Conservation (phyloP, 2,113 vertebrate genomes). For the Boulengeromyrus knoepffleri region DNA sequence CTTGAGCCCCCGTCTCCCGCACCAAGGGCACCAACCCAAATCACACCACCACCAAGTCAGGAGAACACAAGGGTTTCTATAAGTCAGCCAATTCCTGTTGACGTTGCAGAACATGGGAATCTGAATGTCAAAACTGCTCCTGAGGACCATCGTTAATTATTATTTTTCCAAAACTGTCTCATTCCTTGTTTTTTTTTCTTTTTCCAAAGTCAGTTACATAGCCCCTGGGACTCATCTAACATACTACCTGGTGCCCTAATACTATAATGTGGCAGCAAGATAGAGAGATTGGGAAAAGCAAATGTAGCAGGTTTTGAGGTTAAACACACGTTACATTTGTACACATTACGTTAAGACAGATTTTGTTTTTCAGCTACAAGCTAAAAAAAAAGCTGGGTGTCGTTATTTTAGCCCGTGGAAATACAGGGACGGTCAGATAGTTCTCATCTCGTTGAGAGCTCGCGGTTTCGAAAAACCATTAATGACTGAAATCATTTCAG, state of each 20-base stretch:
- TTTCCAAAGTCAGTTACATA: background rate
- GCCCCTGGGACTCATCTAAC: background rate
- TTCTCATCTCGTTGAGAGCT: background rate
- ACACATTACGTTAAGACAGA: background rate
- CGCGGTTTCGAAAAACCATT: background rate
- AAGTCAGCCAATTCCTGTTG: background rate
- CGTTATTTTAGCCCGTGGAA: background rate
- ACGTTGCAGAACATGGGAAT: background rate
- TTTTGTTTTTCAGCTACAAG: background rate
- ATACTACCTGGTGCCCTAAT: background rate
- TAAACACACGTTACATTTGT: background rate
- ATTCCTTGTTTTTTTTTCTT: background rate
- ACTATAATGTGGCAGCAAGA: background rate
- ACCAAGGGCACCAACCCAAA: background rate
- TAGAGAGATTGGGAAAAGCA: background rate
- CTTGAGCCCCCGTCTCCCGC: background rate
- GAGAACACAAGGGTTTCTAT: background rate
- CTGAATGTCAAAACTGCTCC: background rate
- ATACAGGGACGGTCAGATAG: background rate
- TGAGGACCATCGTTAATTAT: background rate
- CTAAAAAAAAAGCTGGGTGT: background rate
- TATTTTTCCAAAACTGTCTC: background rate
- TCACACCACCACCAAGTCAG: background rate
- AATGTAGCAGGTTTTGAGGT: background rate
- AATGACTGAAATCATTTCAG: background rate